Evolutionary conservation across 2,888 invertebrate species (phyloP).

Genomic region (Eucera pruinosa): DNA sequence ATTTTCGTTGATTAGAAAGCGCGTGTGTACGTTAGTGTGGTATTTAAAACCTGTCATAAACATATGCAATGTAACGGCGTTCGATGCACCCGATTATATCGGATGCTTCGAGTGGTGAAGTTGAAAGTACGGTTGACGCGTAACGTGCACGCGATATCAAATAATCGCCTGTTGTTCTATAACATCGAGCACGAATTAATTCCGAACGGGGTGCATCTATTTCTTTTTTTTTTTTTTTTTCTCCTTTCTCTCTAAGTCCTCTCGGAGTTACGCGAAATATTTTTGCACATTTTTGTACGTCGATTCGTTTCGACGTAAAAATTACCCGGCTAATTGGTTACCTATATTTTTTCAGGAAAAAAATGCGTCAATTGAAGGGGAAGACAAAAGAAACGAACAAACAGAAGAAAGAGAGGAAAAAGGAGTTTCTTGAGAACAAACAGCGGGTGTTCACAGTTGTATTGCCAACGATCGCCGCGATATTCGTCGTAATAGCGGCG

Average conservation of each 20-base stretch:
- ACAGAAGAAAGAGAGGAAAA: conserved; percentile 93
- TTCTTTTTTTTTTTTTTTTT: no score
- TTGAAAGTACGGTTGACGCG: no score
- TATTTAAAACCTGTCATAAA: conserved; percentile 55
- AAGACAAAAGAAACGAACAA: conserved; percentile 92
- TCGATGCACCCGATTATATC: conserved; percentile 6
- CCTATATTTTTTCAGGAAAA: conserved; percentile 46
- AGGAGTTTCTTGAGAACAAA: conserved; percentile 92
- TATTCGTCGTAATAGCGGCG: conserved; percentile 89
- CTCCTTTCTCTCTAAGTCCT: no score
- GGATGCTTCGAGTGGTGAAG: neutral
- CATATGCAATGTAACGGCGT: conserved; percentile 37
- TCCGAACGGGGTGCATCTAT: no score
- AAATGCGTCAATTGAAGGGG: conserved; percentile 92
- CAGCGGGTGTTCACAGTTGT: conserved; percentile 92
- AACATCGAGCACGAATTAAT: neutral
- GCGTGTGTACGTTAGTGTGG: conserved; percentile 11
- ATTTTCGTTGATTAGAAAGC: conserved; percentile 23
- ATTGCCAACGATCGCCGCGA: conserved; percentile 89
- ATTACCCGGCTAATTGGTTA: no score
- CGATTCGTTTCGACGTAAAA: no score
- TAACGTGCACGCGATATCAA: no score
- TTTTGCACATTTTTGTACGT: no score
- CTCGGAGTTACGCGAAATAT: no score
- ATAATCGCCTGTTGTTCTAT: no score